A percentile compares a stretch with the other conserved stretches of the same genome.
These are phyloP conservation scores for Stratiomys singularior DNA, from an alignment of 2,888 invertebrate genomes.

Conservation along the genomic window DNA sequence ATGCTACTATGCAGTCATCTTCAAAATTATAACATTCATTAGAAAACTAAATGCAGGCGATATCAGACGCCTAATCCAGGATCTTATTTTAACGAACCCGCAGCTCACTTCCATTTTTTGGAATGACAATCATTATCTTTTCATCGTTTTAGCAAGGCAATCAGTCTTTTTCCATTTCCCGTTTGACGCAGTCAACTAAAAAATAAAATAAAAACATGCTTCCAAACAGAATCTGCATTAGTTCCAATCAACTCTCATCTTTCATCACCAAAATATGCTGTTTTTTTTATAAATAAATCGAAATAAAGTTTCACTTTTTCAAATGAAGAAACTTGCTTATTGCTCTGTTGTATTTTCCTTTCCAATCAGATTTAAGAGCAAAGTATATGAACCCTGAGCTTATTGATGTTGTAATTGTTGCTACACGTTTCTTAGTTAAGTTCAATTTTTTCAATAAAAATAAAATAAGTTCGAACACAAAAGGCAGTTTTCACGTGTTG, in stretches of 20 bases:
- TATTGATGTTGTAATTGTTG: slow-evolving; percentile 44
- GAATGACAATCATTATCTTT: no score
- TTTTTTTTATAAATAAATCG: background rate
- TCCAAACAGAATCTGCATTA: slow-evolving; percentile 14
- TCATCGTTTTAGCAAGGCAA: no score
- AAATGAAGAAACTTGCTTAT: slow-evolving; percentile 21
- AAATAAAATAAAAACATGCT: background rate
- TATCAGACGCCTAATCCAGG: no score
- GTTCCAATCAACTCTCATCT: slow-evolving; percentile 3
- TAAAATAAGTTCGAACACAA: background rate
- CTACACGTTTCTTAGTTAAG: background rate
- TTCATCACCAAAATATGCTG: slow-evolving; percentile 15
- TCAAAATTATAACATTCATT: no score
- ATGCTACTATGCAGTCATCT: no score
- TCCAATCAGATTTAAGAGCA: slow-evolving; percentile 18
- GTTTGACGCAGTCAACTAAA: background rate
- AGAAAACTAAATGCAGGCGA: no score
- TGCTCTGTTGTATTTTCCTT: no score
- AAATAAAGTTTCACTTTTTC: background rate
- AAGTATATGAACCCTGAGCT: slow-evolving; percentile 25
- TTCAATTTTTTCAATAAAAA: background rate
- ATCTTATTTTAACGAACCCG: no score
- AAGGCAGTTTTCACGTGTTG: background rate
- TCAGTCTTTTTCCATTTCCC: no score
- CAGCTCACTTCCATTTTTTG: no score